These are phyloP conservation scores for Tetranychus urticae DNA, from an alignment of 1,140 invertebrate genomes.

Conservation along the genomic window DNA sequence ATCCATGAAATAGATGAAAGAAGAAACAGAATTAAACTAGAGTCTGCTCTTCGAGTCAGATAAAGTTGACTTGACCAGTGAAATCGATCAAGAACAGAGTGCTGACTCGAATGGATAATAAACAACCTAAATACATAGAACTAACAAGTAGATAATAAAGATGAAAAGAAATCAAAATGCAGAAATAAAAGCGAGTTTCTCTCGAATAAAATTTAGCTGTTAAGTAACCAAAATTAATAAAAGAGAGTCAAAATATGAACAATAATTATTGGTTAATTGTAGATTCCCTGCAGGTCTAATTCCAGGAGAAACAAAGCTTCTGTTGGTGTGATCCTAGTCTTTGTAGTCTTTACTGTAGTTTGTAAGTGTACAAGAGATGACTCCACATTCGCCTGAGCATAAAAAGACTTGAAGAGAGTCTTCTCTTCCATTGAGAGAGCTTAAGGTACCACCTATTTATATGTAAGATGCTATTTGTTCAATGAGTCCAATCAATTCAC, in stretches of 20 bases:
- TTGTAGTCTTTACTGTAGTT: not conserved
- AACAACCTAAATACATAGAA: no score
- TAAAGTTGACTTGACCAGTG: not conserved
- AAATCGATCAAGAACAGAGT: not conserved
- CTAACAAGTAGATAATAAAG: not conserved
- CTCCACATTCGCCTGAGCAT: no score
- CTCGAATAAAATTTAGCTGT: not conserved
- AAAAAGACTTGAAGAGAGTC: no score
- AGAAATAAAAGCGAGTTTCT: not conserved
- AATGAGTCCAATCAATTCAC: no score
- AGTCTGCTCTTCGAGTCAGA: not conserved
- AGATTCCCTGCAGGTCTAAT: not conserved
- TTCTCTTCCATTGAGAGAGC: no score
- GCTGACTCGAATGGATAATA: not conserved
- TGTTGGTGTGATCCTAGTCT: not conserved
- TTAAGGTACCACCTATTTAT: no score
- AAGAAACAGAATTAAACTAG: not conserved
- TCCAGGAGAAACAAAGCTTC: no score
- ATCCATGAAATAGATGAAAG: not conserved
- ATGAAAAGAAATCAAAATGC: not conserved
- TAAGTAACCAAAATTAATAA: not conserved
- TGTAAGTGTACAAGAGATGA: not conserved
- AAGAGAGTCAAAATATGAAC: not conserved
- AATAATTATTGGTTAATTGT: not conserved
- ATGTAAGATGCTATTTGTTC: no score